These are phyloP conservation scores for Leucoma salicis DNA, from an alignment of 2,888 invertebrate genomes.

Conservation along the genomic window DNA sequence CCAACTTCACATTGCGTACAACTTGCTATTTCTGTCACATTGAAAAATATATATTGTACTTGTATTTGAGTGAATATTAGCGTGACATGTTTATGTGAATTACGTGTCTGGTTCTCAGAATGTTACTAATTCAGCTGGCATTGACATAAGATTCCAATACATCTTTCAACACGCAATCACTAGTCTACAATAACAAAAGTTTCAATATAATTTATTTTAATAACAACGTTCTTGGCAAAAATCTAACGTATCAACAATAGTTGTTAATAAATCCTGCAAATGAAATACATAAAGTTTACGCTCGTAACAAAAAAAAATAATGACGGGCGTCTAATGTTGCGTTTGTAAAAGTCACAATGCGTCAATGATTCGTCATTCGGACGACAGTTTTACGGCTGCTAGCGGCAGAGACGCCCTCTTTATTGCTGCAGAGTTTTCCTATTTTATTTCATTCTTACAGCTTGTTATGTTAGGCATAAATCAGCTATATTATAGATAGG, in stretches of 20 bases:
- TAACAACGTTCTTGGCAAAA: slow-evolving; percentile 38
- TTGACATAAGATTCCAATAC: slow-evolving; percentile 20
- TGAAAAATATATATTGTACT: no score
- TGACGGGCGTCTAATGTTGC: slow-evolving; percentile 6
- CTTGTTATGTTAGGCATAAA: no score
- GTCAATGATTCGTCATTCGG: slow-evolving; percentile 48
- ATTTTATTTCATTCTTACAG: no score
- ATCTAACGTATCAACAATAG: slow-evolving; percentile 31
- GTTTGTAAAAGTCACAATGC: slow-evolving; percentile 26
- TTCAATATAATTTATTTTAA: slow-evolving; percentile 32
- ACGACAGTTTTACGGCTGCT: slow-evolving; percentile 42
- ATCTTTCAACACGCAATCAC: slow-evolving; percentile 25
- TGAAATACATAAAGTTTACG: slow-evolving; percentile 26
- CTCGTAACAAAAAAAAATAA: slow-evolving; percentile 24
- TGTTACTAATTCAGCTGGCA: slow-evolving; percentile 3
- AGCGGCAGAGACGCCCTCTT: slow-evolving; percentile 24
- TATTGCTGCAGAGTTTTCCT: slow-evolving; percentile 7
- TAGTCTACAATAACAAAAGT: slow-evolving; percentile 20
- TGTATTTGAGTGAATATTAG: not conserved
- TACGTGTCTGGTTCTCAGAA: not conserved
- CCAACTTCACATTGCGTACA: no score
- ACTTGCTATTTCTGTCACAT: no score
- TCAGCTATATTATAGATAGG: no score
- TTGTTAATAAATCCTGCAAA: slow-evolving; percentile 28
- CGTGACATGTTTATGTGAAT: not conserved